Base-by-base conservation (phyloP, 2,888 invertebrate genomes). In the Pogonocherus hispidulus region DNA sequence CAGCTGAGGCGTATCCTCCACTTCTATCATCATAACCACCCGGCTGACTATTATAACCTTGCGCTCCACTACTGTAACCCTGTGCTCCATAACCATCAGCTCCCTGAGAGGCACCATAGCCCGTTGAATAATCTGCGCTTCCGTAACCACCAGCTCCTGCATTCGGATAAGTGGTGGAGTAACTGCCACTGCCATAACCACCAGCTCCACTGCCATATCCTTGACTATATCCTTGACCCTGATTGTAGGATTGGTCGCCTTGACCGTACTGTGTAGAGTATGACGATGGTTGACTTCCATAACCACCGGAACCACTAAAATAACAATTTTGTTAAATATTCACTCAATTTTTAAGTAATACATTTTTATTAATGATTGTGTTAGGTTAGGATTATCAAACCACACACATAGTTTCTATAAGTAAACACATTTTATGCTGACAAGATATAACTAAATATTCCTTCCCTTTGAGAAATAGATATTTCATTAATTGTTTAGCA, bases 1-100 rank as follows among this genome's bases (percentile, higher is more conserved):
- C 78, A 16, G 57, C 57, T 14, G 73, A 70, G 23, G 71, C 76
- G 64, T 79, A 79, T 51, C 79, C 79, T 3, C 74, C 75, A 68
- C 73, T 77, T 59, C 77, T 75, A 41, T 78, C 78, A 23, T 78
- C 79, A 55, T 79, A 78, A 32, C 73, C 70, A 1, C 68, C 69
- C 8, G 44, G 41, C 47, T 72, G 71, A 52, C 75, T 76, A 56
- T 57, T 77, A 67, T 76, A 76, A 49, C 70, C 74, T 5, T 44
- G 67, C 32, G 55, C 65, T 22, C 78, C 76, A 20, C 74, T 71
- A 27, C 73, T 70, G 63, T 75, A 72, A 35, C 73, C 77, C 23
- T 66, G 68, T 9, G 69, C 70, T n/a, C 71, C 72, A 23, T 74
- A 72, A 11, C 73, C 73, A 11, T 59, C 65, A 14, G 52, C 35